Evolutionary conservation across 2,888 invertebrate genomes (phyloP), one percentile per base, ranked within the genome.

Genomic region (Smittia sp.): DNA sequence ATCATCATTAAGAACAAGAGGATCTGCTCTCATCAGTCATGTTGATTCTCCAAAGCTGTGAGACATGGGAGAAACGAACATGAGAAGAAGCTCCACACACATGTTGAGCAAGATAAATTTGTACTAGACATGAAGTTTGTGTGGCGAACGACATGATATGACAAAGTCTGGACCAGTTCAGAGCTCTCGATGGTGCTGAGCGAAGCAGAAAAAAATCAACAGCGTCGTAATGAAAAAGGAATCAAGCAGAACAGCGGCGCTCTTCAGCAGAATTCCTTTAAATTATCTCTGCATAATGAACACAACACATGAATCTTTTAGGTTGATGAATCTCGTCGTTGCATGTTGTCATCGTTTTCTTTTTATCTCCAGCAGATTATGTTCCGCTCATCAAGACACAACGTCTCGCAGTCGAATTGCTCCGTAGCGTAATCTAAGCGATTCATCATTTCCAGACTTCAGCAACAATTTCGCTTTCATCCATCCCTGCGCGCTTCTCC

Each of bases 1-100:
- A 63, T 63, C 63, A 63, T 63, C 63, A 63, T 63, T 63, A 63
- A 22, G 58, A 58, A 58, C 58, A 58, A 58, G 58, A 22, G 58
- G 24, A 63, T 9, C 13, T 58, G 3, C n/a, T 58, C 22, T 18
- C 58, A 22, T 58, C 58, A 58, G 18, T 58, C 22, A 58, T 58
- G 58, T 58, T 22, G 9, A 20, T 22, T 22, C 18, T 6, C 22
- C 22, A 6, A 63, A 63, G 63, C n/a, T 62, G 27, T 25, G 63
- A 63, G 20, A 62, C 62, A 62, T 62, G 62, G 18, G 13, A 62
- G 22, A 20, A 18, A n/a, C 58, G 22, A 58, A 58, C 58, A 58
- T 58, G 22, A 18, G 11, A 3, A 18, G 22, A 58, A 52, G 52
- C 4, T n/a, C n/a, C n/a, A 32, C 32, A 32, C 3, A 32, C 32